Conservation (phyloP, 2,113 vertebrate genomes). For the Oxyura jamaicensis region DNA sequence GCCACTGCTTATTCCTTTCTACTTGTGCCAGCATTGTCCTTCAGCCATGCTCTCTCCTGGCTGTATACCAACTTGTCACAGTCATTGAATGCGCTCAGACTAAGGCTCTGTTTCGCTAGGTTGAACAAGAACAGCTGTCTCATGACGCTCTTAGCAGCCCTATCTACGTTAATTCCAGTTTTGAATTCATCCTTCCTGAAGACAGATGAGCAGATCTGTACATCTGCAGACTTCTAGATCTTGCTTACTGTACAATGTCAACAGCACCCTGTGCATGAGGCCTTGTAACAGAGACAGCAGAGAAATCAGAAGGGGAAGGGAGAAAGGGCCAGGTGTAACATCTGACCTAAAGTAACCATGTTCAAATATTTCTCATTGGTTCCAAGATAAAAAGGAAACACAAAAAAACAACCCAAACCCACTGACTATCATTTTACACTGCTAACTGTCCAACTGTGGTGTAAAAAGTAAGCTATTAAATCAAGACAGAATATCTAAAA, state of each 20-base stretch:
- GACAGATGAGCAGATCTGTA: not conserved
- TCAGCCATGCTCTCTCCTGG: slow-evolving; percentile 37
- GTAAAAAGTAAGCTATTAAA: not conserved
- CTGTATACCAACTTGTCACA: not conserved
- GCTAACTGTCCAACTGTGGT: not conserved
- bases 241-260: not conserved
- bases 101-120: not conserved
- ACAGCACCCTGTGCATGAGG: not conserved
- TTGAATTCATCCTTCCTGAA: not conserved
- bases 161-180: not conserved
- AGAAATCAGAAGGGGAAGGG: not conserved
- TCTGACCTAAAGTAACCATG: not conserved
- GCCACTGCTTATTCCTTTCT: slow-evolving; percentile 26
- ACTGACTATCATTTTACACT: not conserved
- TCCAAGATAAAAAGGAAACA: not conserved
- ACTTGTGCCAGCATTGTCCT: slow-evolving; percentile 56
- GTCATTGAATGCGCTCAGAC: not conserved
- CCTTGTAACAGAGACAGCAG: not conserved
- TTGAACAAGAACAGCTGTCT: slow-evolving; percentile 39
- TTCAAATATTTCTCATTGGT: not conserved
- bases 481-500: not conserved
- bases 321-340: not conserved
- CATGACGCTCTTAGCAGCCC: not conserved
- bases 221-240: not conserved
- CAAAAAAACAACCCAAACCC: not conserved